Conservation (phyloP, 2,797 vertebrate genomes). For the Champsocephalus esox region DNA sequence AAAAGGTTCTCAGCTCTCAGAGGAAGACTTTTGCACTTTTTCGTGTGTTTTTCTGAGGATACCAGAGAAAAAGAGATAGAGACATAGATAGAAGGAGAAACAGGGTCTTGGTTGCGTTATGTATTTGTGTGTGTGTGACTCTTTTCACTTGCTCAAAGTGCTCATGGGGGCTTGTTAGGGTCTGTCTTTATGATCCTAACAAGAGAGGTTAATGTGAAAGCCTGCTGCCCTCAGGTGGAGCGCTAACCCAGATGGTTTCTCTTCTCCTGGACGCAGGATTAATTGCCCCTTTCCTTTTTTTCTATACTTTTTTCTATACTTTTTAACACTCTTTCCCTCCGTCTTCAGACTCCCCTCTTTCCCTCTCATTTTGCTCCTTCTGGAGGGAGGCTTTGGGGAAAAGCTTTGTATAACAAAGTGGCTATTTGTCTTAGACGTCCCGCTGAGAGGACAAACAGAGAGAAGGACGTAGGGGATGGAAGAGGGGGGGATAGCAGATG, state of each 20-base stretch:
- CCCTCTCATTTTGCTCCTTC: conserved; percentile 32
- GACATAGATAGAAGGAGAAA: conserved; percentile 15
- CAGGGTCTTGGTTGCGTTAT: conserved; percentile 33
- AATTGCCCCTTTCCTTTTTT: conserved; percentile 59
- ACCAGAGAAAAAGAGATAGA: conserved; percentile 9
- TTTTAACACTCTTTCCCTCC: conserved; percentile 41
- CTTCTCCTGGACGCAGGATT: conserved; percentile 67
- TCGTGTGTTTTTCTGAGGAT: conserved; percentile 45
- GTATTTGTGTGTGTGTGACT: conserved; percentile 28
- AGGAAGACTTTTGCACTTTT: conserved; percentile 69
- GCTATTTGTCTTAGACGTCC: conserved; percentile 62
- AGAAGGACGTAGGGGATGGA: conserved; percentile 45
- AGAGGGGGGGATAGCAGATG: conserved; percentile 46
- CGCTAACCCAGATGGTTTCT: conserved; percentile 77
- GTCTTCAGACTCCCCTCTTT: conserved; percentile 27
- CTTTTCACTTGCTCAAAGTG: conserved; percentile 72
- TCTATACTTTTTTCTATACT: conserved; percentile 34
- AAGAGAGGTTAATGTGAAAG: conserved; percentile 79
- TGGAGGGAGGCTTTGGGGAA: conserved; percentile 43
- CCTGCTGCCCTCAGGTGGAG: conserved; percentile 74
- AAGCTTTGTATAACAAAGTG: conserved; percentile 58
- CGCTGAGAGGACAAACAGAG: conserved; percentile 66
- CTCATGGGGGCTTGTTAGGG: conserved; percentile 74
- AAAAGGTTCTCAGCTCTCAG: conserved; percentile 77
- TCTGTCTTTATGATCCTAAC: conserved; percentile 76